Evolutionary conservation across 2,797 vertebrate genomes (phyloP).

Genomic region (Spheniscus humboldti): DNA sequence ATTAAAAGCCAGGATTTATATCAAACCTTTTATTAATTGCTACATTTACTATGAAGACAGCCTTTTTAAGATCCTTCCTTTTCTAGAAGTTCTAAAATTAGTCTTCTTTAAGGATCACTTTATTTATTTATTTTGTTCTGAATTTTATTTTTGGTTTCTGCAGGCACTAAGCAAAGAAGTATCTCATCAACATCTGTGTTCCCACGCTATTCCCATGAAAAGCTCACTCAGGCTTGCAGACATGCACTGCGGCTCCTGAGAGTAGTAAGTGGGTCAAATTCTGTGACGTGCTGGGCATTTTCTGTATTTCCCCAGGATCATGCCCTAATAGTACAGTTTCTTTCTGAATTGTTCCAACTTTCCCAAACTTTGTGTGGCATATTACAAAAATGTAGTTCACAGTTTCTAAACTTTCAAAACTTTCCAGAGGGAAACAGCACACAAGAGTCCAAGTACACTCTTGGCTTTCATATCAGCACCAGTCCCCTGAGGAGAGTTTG

Average conservation of each 20-base stretch:
- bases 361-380: not conserved
- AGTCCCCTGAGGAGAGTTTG: not conserved
- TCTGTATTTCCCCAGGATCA: not conserved
- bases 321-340: not conserved
- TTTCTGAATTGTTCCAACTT: not conserved
- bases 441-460: not conserved
- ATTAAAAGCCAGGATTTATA: not conserved
- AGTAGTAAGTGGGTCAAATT: not conserved
- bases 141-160: constrained; percentile 38
- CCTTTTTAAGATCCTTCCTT: not conserved
- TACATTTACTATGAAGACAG: not conserved
- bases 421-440: not conserved
- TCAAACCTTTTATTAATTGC: not conserved
- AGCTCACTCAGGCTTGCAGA: not conserved
- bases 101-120: not conserved
- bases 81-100: not conserved
- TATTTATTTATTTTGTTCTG: not conserved
- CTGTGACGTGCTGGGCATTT: not conserved
- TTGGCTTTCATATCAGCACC: not conserved
- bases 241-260: not conserved
- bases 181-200: not conserved
- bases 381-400: not conserved
- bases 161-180: not conserved
- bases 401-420: constrained; percentile 30
- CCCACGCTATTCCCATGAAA: constrained; percentile 40